phyloP scores from a whole-genome alignment of 2,888 invertebrate species.

The Acleris cristana region DNA sequence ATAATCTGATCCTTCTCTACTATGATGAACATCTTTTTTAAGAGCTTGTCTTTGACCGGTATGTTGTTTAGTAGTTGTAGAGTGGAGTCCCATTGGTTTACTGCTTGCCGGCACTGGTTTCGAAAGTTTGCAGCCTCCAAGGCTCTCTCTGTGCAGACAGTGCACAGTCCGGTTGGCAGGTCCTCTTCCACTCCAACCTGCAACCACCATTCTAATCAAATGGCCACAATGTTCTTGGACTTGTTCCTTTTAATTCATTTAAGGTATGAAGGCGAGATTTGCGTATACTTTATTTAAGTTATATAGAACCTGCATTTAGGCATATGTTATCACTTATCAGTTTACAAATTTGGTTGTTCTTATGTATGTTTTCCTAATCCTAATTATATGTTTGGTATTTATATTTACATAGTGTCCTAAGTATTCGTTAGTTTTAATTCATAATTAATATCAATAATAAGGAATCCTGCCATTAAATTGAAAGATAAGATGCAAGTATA shows the following conservation, averaged over 20 bases:
- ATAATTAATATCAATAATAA: too few relatives aligned
- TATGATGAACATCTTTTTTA: slow-evolving; percentile 50
- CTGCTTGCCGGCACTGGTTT: slow-evolving; percentile 55
- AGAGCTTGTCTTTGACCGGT: slow-evolving; percentile 41
- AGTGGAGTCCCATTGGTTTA: slow-evolving; percentile 56
- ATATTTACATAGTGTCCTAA: too few relatives aligned
- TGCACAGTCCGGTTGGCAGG: slow-evolving; percentile 68
- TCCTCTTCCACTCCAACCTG: slow-evolving; percentile 67
- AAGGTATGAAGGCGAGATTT: neutral
- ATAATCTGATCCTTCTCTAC: slow-evolving; percentile 53
- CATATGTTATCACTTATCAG: too few relatives aligned
- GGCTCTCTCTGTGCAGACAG: slow-evolving; percentile 58
- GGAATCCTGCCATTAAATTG: too few relatives aligned
- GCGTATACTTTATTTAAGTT: too few relatives aligned
- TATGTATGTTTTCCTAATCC: too few relatives aligned
- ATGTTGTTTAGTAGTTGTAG: slow-evolving; percentile 55
- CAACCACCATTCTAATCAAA: slow-evolving; percentile 71
- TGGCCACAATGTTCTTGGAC: slow-evolving; percentile 54
- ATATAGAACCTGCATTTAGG: too few relatives aligned
- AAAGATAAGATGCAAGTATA: too few relatives aligned
- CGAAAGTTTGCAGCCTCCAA: slow-evolving; percentile 65
- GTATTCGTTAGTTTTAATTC: too few relatives aligned
- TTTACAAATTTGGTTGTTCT: too few relatives aligned
- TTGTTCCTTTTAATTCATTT: neutral
- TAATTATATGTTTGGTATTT: too few relatives aligned